Base-by-base conservation (phyloP, 1,140 invertebrate species). In the Caerostris darwini region DNA sequence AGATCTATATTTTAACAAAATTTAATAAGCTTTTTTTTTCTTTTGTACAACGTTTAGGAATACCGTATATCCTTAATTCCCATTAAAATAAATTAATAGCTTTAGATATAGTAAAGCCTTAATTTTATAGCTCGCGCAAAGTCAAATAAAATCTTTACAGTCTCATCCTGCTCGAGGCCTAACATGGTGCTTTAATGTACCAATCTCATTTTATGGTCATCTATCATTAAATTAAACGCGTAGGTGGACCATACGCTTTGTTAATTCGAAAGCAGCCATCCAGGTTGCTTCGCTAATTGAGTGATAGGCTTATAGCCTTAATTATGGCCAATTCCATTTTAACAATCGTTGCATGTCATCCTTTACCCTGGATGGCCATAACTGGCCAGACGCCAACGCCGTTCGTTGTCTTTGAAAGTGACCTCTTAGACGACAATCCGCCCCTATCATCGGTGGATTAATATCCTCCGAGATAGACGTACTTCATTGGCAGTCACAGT, bases 391-490 rank as follows among this genome's bases (percentile, higher is more conserved):
- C 86, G 86, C 86, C 86, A 88, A 53, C 19, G 34, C 61, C 59
- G 86, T 17, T 58, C 59, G 86, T 17, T 58, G 86, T 61, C 86
- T 61, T 88, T 67, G 61, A 67, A 67, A 88, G 61, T 88, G 86
- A 88, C 86, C 86, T 88, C 86, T 85, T 85, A 85, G 82, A 85
- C 57, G 82, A 85, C 82, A 56, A n/a, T 3, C 71, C 71, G 71
- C 71, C 69, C 69, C 8, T 8, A 8, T 17, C 12, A 53, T 54
- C 54, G 82, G 82, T 85, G 82, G 54, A 85, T 85, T 85, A 85
- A 85, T 85, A 85, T 85, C 82, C 57, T 58, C 19, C 50, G 6
- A 19, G 50, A 77, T 53, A 77, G 71, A 77, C 71, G 71, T 77
- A 77, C 71, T 77, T 77, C 71, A 77, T 77, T 77, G 71, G 34